phyloP scores from a whole-genome alignment of 2,113 vertebrate genomes.

The Grantiella picta region DNA sequence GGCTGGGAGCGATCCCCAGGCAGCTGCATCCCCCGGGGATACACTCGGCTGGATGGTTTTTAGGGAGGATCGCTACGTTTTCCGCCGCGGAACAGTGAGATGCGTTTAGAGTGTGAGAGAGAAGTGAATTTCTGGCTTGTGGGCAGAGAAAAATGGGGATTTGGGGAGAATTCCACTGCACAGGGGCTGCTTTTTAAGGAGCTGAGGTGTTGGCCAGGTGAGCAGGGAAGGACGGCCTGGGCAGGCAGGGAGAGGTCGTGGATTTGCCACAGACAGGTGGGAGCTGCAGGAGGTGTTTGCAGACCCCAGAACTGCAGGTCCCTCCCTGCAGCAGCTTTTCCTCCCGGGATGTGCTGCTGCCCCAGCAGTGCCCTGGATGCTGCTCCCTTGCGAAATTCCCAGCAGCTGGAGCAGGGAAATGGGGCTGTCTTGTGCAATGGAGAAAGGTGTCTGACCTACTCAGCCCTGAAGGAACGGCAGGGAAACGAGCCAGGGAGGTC shows the following conservation, averaged over 20 bases:
- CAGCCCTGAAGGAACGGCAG: background rate
- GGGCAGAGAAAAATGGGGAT: background rate
- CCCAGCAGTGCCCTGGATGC: background rate
- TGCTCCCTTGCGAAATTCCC: background rate
- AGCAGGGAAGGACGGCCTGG: background rate
- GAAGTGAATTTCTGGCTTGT: background rate
- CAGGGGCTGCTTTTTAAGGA: background rate
- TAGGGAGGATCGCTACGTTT: background rate
- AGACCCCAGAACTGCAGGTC: background rate
- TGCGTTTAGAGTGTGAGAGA: fast-evolving
- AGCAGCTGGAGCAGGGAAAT: background rate
- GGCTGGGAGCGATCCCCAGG: background rate
- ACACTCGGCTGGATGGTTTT: background rate
- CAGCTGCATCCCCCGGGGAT: background rate
- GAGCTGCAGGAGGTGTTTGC: background rate
- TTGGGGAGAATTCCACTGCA: fast-evolving
- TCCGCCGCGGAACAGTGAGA: fast-evolving
- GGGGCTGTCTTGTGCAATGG: background rate
- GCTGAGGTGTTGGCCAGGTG: background rate
- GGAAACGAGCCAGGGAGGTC: background rate
- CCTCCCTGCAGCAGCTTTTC: background rate
- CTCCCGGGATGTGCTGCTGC: background rate
- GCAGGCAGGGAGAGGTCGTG: background rate
- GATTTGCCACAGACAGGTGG: background rate
- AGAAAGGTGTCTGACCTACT: background rate